phyloP scores from a whole-genome alignment of 2,888 invertebrate species.

The Drosophila stalkeri region DNA sequence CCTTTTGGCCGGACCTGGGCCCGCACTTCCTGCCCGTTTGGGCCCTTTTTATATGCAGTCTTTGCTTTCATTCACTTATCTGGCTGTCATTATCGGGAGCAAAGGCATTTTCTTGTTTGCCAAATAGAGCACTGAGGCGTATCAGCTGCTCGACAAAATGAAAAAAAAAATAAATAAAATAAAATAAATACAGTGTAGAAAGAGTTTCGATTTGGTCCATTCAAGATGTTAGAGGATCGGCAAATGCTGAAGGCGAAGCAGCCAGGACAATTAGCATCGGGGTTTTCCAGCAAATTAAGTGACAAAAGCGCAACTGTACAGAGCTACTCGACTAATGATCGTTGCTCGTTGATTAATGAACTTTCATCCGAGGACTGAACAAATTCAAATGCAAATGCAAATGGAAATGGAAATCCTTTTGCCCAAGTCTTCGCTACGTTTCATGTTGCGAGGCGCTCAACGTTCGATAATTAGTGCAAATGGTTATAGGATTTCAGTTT shows the following conservation, averaged over 20 bases:
- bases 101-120: conserved; percentile 52
- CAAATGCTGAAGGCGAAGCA: conserved; percentile 14
- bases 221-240: conserved; percentile 17
- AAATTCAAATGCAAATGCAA: conserved; percentile 49
- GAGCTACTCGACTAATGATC: conserved; percentile 66
- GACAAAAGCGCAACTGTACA: conserved; percentile 50
- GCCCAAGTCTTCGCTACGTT: conserved; percentile 34
- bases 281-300: conserved; percentile 37
- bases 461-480: conserved; percentile 63
- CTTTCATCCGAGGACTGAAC: conserved; percentile 4
- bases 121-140: conserved; percentile 66
- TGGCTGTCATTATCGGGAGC: conserved; percentile 49
- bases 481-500: conserved; percentile 8
- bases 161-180: neutral
- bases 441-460: conserved; percentile 74
- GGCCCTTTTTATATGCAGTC: neutral
- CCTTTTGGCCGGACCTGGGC: conserved; percentile 16
- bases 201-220: conserved; percentile 53
- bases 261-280: conserved; percentile 57
- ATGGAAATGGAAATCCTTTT: conserved; percentile 29
- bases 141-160: conserved; percentile 25
- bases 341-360: conserved; percentile 71
- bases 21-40: conserved; percentile 56
- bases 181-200: conserved; percentile 3
- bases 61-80: conserved; percentile 28